Evolutionary conservation across 2,113 vertebrate species (phyloP), one percentile per base, ranked within the genome.

Genomic region (Charina bottae): DNA sequence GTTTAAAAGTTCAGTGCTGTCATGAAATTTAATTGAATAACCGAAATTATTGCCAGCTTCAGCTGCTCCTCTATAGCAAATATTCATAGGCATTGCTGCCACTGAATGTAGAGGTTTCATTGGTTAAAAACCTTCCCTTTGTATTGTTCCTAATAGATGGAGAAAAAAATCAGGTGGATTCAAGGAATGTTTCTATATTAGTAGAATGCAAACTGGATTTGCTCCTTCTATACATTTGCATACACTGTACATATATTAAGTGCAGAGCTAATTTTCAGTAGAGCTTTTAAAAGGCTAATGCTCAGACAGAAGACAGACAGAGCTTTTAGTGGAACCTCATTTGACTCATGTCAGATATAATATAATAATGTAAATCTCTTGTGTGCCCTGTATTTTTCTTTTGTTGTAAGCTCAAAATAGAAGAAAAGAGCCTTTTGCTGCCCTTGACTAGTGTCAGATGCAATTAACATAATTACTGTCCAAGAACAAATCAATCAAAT

Each of bases 221-320:
- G 26, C 0, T 84, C 6, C 1, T 56, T 58, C 55, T 15, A 64
- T 49, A 88, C 2, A 93, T 59, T 64, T 89, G 90, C 83, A 83
- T 0, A 10, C 4, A 28, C 19, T 62, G 64, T 91, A 53, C 17
- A 85, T 68, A 21, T 13, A 1, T 58, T 60, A 92, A 83, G 88
- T 28, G 1, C 1, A 49, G 54, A 87, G 10, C 1, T 90, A 88
- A 88, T 7, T 93, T 90, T 62, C 46, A 90, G 92, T 91, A 91
- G 56, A 93, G 89, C 91, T 93, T 94, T 85, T 68, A 15, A 87
- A 90, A 92, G 42, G n/a, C 24, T 93, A 89, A 85, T 86, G 33
- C n/a, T 87, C 60, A 85, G 92, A 92, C 59, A 72, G 88, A 68
- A 0, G 84, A 23, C 24, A 15, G 42, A 85, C 24, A 15, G 90